Base-by-base conservation (phyloP, 2,113 vertebrate genomes). In the Pica pica region DNA sequence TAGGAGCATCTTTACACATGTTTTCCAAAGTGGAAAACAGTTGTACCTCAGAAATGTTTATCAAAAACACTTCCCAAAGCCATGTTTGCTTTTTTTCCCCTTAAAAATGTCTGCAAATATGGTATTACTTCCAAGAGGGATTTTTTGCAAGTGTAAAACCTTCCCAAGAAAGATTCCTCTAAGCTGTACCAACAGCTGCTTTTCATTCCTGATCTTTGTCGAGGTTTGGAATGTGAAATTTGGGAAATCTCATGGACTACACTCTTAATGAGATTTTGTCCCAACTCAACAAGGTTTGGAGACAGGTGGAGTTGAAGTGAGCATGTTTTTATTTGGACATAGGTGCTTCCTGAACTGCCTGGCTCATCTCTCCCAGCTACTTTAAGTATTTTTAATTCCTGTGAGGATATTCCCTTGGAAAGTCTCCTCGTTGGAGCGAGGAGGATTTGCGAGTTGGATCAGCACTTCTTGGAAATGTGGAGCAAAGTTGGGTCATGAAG, bases 181-280 rank as follows among this genome's bases (percentile, higher is more conserved):
- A 27, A 71, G 56, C 4, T 87, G 4, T 24, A 31, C 22, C 4
- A 17, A 26, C 69, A 71, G 33, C 33, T 82, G 75, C 27, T 17
- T 47, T 70, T 83, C 18, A 11, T 30, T 83, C 65, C 42, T 39
- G 7, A 4, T 41, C 44, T 65, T 88, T 39, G 33, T 35, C 3
- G 2, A 33, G 7, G 11, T 60, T 83, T 57, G 63, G 75, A 85
- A 83, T 28, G 24, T n/a, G 49, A 49, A 41, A 71, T 83, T 33
- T 27, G 46, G 63, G 50, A 52, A 55, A 41, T 50, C n/a, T 69
- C n/a, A 41, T 5, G 30, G 44, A 47, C 53, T 26, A 4, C 1
- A 0, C 6, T 42, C 37, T n/a, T 16, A 1, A 1, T 8, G n/a
- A 70, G 35, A 4, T 3, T 56, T 33, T 31, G 20, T 42, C 75